Conservation (phyloP, 2,113 vertebrate species). For the Zosterops hypoxanthus region DNA sequence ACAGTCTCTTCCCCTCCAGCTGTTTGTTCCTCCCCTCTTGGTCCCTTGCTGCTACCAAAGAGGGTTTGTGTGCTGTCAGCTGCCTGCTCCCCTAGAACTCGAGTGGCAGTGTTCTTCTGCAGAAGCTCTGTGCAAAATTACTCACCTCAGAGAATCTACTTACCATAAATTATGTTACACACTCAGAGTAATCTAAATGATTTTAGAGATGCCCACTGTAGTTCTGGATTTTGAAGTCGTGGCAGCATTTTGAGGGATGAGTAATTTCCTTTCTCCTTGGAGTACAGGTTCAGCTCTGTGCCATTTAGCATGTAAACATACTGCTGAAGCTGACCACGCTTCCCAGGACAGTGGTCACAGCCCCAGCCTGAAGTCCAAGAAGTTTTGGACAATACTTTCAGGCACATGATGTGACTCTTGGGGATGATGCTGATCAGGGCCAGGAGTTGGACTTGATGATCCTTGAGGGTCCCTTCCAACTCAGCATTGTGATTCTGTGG, state of each 20-base stretch:
- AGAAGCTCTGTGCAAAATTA: background rate
- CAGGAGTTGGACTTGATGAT: background rate
- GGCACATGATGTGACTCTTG: background rate
- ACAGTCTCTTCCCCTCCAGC: background rate
- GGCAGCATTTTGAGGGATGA: background rate
- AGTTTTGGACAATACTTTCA: background rate
- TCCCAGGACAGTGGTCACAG: background rate
- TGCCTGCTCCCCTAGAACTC: background rate
- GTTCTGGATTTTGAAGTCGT: background rate
- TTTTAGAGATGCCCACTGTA: background rate
- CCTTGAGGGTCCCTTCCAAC: background rate
- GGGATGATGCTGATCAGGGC: background rate
- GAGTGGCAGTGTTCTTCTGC: background rate
- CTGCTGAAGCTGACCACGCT: background rate
- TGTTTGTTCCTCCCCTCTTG: background rate
- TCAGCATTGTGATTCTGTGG: background rate
- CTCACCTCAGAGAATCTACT: background rate
- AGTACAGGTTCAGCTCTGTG: background rate
- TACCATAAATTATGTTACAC: background rate
- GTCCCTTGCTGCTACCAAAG: background rate
- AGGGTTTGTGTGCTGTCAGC: rapidly evolving
- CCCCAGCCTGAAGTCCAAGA: background rate
- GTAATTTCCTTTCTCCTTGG: background rate
- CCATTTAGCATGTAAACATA: background rate
- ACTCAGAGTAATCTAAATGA: background rate